Evolutionary conservation across 2,113 vertebrate species (phyloP).

Genomic region (Charadrius vociferus): DNA sequence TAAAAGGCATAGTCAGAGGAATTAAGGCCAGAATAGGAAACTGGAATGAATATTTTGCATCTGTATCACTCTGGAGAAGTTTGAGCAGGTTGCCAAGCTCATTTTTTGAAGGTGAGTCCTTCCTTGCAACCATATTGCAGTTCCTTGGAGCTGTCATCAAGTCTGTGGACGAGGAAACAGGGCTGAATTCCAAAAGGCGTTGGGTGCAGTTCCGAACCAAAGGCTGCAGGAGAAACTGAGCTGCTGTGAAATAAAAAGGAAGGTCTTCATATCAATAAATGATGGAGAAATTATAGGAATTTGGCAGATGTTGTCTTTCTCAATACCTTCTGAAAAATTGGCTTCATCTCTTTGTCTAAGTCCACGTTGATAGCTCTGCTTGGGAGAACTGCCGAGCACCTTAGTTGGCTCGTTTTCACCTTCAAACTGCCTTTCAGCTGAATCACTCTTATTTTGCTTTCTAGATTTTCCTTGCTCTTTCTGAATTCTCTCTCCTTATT

Average conservation of each 20-base stretch:
- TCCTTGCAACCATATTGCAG: fast-evolving
- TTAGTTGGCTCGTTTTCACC: neutral
- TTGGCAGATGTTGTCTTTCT: neutral
- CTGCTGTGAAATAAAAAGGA: neutral
- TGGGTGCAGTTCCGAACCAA: neutral
- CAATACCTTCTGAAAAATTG: neutral
- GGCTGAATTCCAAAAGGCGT: neutral
- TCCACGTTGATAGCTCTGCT: fast-evolving
- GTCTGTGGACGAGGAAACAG: neutral
- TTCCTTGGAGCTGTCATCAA: neutral
- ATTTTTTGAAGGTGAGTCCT: neutral
- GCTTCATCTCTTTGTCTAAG: neutral
- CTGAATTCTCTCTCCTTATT: neutral
- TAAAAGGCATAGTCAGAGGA: neutral
- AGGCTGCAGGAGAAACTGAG: neutral
- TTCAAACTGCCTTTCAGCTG: neutral
- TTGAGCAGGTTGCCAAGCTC: neutral
- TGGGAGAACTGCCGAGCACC: neutral
- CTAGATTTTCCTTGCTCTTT: neutral
- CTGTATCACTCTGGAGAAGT: fast-evolving
- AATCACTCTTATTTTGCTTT: neutral
- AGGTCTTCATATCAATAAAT: neutral
- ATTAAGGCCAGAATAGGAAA: neutral
- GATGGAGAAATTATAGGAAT: neutral
- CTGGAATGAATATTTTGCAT: neutral